Evolutionary conservation across 2,797 vertebrate species (phyloP).

Genomic region (Salmo trutta): DNA sequence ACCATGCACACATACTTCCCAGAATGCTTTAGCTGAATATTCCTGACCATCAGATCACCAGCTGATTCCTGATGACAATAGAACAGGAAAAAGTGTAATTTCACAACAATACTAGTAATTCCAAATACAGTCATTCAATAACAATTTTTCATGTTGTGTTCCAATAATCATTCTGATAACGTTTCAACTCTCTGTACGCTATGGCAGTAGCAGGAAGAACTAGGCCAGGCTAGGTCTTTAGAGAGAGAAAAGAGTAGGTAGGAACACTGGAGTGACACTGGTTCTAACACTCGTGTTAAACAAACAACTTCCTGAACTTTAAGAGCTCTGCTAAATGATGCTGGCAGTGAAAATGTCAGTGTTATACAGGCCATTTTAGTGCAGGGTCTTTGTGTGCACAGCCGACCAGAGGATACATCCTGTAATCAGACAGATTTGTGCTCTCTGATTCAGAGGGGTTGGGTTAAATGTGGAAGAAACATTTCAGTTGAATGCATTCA

Average conservation of each 20-base stretch:
- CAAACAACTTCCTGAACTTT: slow-evolving; percentile 23
- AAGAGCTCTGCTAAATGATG: slow-evolving; percentile 45
- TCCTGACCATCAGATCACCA: slow-evolving; percentile 90
- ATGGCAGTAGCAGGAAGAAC: background rate
- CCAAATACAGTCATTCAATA: background rate
- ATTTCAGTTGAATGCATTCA: too few relatives aligned
- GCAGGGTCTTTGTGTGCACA: slow-evolving; percentile 34
- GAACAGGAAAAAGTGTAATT: slow-evolving; percentile 22
- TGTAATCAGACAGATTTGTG: slow-evolving; percentile 51
- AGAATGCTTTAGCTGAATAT: slow-evolving; percentile 86
- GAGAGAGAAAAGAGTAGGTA: background rate
- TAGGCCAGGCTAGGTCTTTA: background rate
- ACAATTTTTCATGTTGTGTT: too few relatives aligned
- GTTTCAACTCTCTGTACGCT: background rate
- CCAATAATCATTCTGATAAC: background rate
- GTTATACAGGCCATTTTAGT: slow-evolving; percentile 29
- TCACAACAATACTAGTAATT: background rate
- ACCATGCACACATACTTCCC: slow-evolving; percentile 86
- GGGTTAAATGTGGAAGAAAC: too few relatives aligned
- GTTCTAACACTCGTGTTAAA: slow-evolving; percentile 24
- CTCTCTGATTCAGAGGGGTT: background rate
- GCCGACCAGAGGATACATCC: slow-evolving; percentile 43
- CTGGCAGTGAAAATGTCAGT: slow-evolving; percentile 44
- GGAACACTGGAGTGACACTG: slow-evolving; percentile 9
- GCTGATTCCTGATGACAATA: slow-evolving; percentile 76